These are phyloP conservation scores for Pelosia muscerda DNA, from an alignment of 2,888 invertebrate species.

Conservation along the genomic window DNA sequence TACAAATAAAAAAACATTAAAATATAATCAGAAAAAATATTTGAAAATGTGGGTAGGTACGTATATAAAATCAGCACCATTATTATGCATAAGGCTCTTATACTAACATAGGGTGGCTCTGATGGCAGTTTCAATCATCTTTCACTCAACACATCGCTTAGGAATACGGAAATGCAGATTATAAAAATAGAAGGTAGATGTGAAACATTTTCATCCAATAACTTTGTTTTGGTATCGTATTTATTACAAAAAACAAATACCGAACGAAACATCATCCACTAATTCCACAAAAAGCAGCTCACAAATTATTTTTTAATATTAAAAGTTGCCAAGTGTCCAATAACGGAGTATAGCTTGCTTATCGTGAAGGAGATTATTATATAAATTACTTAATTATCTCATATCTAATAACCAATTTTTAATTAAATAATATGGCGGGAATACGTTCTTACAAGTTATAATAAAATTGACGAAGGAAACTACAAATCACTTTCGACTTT, in stretches of 20 bases:
- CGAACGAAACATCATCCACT: too few relatives aligned
- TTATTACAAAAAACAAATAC: too few relatives aligned
- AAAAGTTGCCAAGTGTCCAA: too few relatives aligned
- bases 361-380: neutral
- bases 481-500: neutral
- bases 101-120: neutral
- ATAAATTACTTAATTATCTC: too few relatives aligned
- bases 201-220: neutral
- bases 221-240: too few relatives aligned
- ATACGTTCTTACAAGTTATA: neutral
- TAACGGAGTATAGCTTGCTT: neutral
- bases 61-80: neutral
- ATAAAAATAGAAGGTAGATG: neutral
- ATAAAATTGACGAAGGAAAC: neutral
- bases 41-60: neutral
- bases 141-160: neutral
- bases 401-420: neutral
- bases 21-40: neutral
- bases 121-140: neutral
- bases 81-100: neutral
- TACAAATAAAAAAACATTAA: neutral
- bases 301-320: too few relatives aligned
- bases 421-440: neutral
- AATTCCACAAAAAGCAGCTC: too few relatives aligned
- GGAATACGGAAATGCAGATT: neutral